A percentile compares a stretch with the other conserved stretches of the same genome.
Evolutionary conservation across 2,888 invertebrate genomes (phyloP).

Genomic region (Drosophila subsilvestris): DNA sequence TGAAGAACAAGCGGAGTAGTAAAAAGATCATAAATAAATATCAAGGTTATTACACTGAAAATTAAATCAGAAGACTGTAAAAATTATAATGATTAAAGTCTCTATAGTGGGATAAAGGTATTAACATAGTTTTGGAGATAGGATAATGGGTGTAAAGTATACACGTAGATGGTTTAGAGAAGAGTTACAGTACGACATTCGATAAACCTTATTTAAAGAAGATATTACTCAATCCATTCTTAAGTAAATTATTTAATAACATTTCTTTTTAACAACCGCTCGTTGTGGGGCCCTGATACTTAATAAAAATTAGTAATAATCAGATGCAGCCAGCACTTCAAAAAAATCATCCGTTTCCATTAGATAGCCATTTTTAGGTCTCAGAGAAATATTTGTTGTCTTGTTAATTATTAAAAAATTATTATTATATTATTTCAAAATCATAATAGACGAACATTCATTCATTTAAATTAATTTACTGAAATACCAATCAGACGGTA

Average conservation of each 20-base stretch:
- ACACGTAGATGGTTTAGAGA: not conserved
- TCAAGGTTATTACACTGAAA: not conserved
- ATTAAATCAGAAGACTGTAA: not conserved
- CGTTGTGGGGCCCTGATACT: not conserved
- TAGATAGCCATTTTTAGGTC: too few relatives aligned
- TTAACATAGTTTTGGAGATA: not conserved
- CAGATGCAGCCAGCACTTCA: not conserved
- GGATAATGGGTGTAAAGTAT: not conserved
- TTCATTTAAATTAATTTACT: not conserved
- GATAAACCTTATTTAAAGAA: not conserved
- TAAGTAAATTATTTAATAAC: not conserved
- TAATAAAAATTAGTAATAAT: not conserved
- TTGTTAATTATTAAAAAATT: too few relatives aligned
- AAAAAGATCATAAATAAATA: not conserved
- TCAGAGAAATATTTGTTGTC: too few relatives aligned
- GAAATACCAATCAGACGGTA: not conserved
- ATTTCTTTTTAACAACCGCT: too few relatives aligned
- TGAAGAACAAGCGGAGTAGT: not conserved
- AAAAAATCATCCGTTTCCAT: too few relatives aligned
- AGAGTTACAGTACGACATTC: too few relatives aligned
- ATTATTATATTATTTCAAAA: too few relatives aligned
- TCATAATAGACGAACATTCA: not conserved
- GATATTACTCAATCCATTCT: not conserved
- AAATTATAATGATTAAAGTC: not conserved
- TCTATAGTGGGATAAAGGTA: not conserved